These are phyloP conservation scores for Drosophila longiperda DNA, from an alignment of 2,888 invertebrate species.

Conservation along the genomic window DNA sequence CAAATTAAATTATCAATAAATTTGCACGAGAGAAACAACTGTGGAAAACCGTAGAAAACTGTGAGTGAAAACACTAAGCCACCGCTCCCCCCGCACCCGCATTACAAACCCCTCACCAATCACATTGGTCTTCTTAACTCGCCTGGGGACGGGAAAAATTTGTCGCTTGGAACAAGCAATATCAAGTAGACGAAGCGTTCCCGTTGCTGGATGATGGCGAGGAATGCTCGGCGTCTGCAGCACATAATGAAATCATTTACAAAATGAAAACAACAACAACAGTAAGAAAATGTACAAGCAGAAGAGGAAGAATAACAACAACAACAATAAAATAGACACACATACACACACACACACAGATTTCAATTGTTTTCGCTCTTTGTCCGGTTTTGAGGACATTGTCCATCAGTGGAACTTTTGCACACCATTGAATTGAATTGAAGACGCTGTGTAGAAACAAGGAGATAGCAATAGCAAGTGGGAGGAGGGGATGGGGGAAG, in stretches of 20 bases:
- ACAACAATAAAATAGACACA: slow-evolving; percentile 9
- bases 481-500: background rate
- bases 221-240: slow-evolving; percentile 36
- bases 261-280: slow-evolving; percentile 69
- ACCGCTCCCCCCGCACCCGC: too few relatives aligned
- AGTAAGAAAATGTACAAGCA: slow-evolving; percentile 13
- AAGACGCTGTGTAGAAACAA: slow-evolving; percentile 38
- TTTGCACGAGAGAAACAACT: slow-evolving; percentile 64
- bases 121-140: slow-evolving; percentile 3
- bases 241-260: slow-evolving; percentile 81
- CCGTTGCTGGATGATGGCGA: slow-evolving; percentile 24
- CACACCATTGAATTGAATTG: slow-evolving; percentile 78
- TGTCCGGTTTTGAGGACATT: slow-evolving; percentile 54
- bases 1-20: slow-evolving; percentile 84
- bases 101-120: background rate
- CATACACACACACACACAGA: slow-evolving; percentile 12
- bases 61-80: background rate
- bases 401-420: slow-evolving; percentile 70
- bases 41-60: slow-evolving; percentile 4
- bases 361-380: slow-evolving; percentile 47
- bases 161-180: slow-evolving; percentile 56
- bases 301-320: slow-evolving; percentile 2
- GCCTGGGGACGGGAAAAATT: slow-evolving; percentile 51
- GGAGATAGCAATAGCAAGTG: slow-evolving; percentile 1
- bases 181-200: slow-evolving; percentile 60